Evolutionary conservation across 2,888 invertebrate genomes (phyloP).

Genomic region (Stramonita haemastoma): DNA sequence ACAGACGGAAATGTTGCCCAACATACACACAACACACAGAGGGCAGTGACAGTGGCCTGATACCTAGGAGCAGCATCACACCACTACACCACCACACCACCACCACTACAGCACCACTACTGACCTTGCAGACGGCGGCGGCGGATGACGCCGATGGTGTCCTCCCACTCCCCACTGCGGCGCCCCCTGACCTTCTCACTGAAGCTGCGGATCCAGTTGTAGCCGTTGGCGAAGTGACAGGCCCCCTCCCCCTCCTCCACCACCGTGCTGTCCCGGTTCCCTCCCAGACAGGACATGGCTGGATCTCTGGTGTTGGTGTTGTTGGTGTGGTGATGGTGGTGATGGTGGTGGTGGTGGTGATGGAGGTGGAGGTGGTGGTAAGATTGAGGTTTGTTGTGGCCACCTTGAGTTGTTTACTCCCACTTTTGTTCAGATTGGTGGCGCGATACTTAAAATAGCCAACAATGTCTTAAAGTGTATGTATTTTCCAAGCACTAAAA

Average conservation of each 20-base stretch:
- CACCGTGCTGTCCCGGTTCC: constrained; percentile 14
- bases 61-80: too few relatives aligned
- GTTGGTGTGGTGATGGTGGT: not conserved
- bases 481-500: too few relatives aligned
- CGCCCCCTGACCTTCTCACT: constrained; percentile 68
- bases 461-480: too few relatives aligned
- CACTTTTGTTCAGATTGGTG: too few relatives aligned
- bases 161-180: constrained; percentile 61
- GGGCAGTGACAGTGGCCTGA: too few relatives aligned
- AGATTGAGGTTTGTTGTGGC: too few relatives aligned
- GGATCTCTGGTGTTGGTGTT: not conserved
- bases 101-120: not conserved
- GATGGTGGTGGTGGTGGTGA: not conserved
- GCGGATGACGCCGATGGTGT: constrained; percentile 60
- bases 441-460: too few relatives aligned
- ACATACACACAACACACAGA: too few relatives aligned
- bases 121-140: constrained; percentile 68
- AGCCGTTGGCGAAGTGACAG: constrained; percentile 36
- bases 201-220: constrained; percentile 70
- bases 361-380: not conserved
- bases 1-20: too few relatives aligned
- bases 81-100: too few relatives aligned
- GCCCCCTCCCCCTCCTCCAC: constrained; percentile 12
- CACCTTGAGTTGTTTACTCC: too few relatives aligned
- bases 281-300: constrained; percentile 26